Evolutionary conservation across 1,140 invertebrate genomes (phyloP).

Genomic region (Drosophila triauraria): DNA sequence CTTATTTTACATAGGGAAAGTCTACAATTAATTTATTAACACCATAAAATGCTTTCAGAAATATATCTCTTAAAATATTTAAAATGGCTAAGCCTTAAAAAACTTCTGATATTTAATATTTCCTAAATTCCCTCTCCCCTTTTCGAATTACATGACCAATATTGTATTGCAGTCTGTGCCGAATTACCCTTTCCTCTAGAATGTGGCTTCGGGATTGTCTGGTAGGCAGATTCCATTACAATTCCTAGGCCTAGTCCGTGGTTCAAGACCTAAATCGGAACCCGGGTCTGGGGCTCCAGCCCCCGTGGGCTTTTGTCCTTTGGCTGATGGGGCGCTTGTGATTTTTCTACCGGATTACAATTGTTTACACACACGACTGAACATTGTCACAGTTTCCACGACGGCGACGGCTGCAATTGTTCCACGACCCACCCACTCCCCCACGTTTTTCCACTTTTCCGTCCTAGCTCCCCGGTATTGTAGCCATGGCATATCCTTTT

Average conservation of each 20-base stretch:
- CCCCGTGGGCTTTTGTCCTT: slow-evolving; percentile 43
- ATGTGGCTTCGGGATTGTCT: slow-evolving; percentile 1
- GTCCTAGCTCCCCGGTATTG: slow-evolving; percentile 5
- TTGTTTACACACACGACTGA: slow-evolving; percentile 80
- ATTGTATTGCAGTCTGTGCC: slow-evolving; percentile 35
- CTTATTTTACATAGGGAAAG: no score
- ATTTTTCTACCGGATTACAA: slow-evolving; percentile 81
- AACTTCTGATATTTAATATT: no score
- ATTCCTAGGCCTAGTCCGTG: slow-evolving; percentile 21
- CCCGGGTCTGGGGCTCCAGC: slow-evolving; percentile 3
- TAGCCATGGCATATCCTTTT: slow-evolving; percentile 64
- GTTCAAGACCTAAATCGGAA: slow-evolving; percentile 32
- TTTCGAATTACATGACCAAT: slow-evolving; percentile 26
- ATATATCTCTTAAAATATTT: no score
- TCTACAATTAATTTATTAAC: no score
- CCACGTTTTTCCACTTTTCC: slow-evolving; percentile 4
- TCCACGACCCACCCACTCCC: slow-evolving; percentile 24
- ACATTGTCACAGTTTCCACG: slow-evolving; percentile 77
- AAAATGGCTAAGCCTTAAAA: no score
- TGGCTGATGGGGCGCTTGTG: slow-evolving; percentile 60
- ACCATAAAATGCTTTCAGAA: no score
- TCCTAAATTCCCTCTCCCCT: neutral
- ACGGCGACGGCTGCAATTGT: slow-evolving; percentile 67
- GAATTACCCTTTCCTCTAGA: neutral
- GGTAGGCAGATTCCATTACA: slow-evolving; percentile 7